Evolutionary conservation across 2,113 vertebrate species (phyloP), one percentile per base, ranked within the genome.

Genomic region (Nibea albiflora): DNA sequence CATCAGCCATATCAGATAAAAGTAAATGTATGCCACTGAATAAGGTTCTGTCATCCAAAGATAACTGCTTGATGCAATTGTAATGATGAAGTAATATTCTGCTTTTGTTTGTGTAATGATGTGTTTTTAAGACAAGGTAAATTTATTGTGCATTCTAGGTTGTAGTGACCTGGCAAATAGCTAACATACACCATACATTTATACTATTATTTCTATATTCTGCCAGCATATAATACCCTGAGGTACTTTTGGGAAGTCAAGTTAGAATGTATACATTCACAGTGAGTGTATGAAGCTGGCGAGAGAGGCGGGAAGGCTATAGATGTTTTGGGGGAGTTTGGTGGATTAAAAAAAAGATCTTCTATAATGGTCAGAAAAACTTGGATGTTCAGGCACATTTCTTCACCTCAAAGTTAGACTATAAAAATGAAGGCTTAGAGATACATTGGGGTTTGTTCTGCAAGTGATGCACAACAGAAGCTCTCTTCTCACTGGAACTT

Each of bases 371-470:
- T 58, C 52, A 57, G 50, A 47, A 46, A 65, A 52, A 31, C 15
- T 20, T 46, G 17, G 42, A 44, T 73, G 70, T 60, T 73, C 46
- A 67, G 78, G 54, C 54, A 42, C 26, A n/a, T 69, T 81, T 61
- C 56, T 58, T 42, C 56, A 68, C 56, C 47, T 68, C 46, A 47
- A 52, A 67, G 42, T 60, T 26, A 44, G 54, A 47, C 22, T 54
- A 22, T 47, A 26, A 65, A 46, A 7, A 26, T 17, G 8, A 65
- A 39, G 19, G 35, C 35, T 49, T 17, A 56, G 47, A 65, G 56
- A 54, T 35, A 26, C 35, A 12, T 17, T 19, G 47, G 28, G 66
- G 19, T 52, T 44, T 57, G 54, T 35, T 67, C 19, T 57, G 42
- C 56, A 12, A 20, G 42, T 78, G 44, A 78, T 2, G 22, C 53